Conservation (phyloP, 1,140 invertebrate genomes). For the Listronotus bonariensis region DNA sequence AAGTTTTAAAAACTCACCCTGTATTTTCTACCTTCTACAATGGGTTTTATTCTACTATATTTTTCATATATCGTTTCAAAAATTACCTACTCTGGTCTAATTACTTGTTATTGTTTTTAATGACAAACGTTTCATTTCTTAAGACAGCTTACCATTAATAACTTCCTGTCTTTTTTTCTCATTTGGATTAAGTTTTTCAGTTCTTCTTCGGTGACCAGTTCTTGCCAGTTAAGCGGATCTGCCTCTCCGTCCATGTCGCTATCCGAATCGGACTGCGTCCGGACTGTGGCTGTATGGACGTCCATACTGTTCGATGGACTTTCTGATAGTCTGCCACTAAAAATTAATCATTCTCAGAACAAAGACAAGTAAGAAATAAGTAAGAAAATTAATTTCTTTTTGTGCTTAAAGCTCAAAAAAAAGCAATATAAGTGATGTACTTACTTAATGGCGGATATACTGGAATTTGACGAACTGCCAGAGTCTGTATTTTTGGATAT, state of each 20-base stretch:
- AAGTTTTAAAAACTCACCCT: too few species aligned
- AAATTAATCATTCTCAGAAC: background rate
- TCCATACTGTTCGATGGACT: slow-evolving; percentile 63
- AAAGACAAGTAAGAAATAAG: too few species aligned
- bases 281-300: slow-evolving; percentile 34
- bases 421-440: slow-evolving; percentile 32
- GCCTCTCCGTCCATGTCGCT: slow-evolving; percentile 82
- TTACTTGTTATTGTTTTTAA: too few species aligned
- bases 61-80: too few species aligned
- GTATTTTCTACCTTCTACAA: too few species aligned
- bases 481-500: slow-evolving; percentile 58
- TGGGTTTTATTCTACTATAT: too few species aligned
- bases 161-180: slow-evolving; percentile 95
- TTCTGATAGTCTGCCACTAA: slow-evolving; percentile 57
- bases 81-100: too few species aligned
- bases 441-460: slow-evolving; percentile 62
- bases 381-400: too few species aligned
- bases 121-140: too few species aligned
- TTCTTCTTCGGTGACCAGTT: slow-evolving; percentile 79
- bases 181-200: slow-evolving; percentile 71
- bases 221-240: slow-evolving; percentile 80
- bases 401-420: too few species aligned
- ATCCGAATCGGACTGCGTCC: slow-evolving; percentile 61
- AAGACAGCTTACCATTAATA: slow-evolving; percentile 79
- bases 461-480: slow-evolving; percentile 65